A percentile compares a stretch with the other conserved stretches of the same genome.
Conservation (phyloP, 2,113 vertebrate genomes). For the Brachyhypopomus gauderio region DNA sequence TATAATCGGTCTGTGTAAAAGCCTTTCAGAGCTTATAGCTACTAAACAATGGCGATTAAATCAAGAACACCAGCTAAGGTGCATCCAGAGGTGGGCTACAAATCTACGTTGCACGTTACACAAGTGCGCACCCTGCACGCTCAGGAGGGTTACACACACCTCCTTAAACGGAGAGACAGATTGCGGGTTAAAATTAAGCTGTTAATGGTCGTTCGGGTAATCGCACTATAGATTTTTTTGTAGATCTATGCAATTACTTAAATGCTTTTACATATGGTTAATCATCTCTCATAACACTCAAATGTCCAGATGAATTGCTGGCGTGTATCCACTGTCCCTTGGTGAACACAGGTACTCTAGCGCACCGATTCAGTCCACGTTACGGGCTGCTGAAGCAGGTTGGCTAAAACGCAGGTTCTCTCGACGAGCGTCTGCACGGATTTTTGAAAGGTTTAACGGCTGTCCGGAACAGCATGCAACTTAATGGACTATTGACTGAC, state of each 20-base stretch:
- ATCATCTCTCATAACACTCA: slow-evolving; percentile 64
- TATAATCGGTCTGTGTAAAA: slow-evolving; percentile 17
- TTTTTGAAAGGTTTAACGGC: not conserved
- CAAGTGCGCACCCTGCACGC: slow-evolving; percentile 48
- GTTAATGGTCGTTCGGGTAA: slow-evolving; percentile 62
- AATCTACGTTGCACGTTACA: slow-evolving; percentile 15
- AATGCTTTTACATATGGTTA: slow-evolving; percentile 62
- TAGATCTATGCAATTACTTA: slow-evolving; percentile 61
- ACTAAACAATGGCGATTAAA: not conserved
- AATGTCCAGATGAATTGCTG: slow-evolving; percentile 49
- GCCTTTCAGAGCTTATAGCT: slow-evolving; percentile 18
- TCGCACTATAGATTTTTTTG: slow-evolving; percentile 51
- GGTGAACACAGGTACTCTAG: not conserved
- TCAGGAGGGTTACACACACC: slow-evolving; percentile 50
- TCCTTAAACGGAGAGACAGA: slow-evolving; percentile 51
- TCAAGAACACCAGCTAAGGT: slow-evolving; percentile 11
- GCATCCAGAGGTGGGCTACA: slow-evolving; percentile 1
- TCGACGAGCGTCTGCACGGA: not conserved
- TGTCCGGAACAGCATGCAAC: not conserved
- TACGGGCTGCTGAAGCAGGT: not conserved
- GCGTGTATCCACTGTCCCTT: slow-evolving; percentile 15
- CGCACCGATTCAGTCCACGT: not conserved
- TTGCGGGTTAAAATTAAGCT: slow-evolving; percentile 62
- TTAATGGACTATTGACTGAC: slow-evolving; percentile 1
- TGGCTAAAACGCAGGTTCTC: not conserved